Evolutionary conservation across 2,113 vertebrate genomes (phyloP), one percentile per base, ranked within the genome.

Genomic region (Hippolais icterina): DNA sequence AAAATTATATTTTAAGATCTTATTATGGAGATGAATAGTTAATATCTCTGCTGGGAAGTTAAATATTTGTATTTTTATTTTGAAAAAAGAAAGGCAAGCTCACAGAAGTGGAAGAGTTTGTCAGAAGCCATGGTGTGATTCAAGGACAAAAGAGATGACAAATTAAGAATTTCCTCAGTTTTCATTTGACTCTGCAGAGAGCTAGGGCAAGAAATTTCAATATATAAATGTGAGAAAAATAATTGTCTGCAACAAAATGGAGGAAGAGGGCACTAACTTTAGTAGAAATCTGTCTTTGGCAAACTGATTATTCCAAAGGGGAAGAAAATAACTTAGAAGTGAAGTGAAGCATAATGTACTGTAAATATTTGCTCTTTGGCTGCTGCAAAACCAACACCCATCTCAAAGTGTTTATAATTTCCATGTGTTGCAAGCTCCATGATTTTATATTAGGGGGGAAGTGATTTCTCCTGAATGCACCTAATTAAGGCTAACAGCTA

Each of bases 321-420:
- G 68, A 91, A 80, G 89, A 96, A 92, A 96, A 93, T 92, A 90
- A 95, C 93, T 96, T 93, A 81, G 89, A 93, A 93, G 70, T 75
- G 85, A 92, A 96, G 50, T 0, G 0, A 91, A 94, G 65, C 87
- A 69, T 91, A 90, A 90, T 93, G 90, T 97, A 93, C 82, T 97
- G 85, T 97, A 96, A 97, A 97, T 95, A 96, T 97, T 95, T 95
- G 89, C 68, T 94, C 89, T 97, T 91, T 4, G 54, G 91, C 87
- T 89, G 74, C 87, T 96, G 87, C 83, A 89, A 88, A 96, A 80
- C 87, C 90, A 93, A 95, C 94, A 96, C 93, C 88, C 87, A 74
- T 93, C 72, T 95, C 88, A 75, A 95, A 96, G 93, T 94, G 96
- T 96, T 97, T 94, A 94, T 95, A 93, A 96, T 97, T 97, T 96